Conservation (phyloP, 1,140 invertebrate species). For the Pentalonia nigronervosa region DNA sequence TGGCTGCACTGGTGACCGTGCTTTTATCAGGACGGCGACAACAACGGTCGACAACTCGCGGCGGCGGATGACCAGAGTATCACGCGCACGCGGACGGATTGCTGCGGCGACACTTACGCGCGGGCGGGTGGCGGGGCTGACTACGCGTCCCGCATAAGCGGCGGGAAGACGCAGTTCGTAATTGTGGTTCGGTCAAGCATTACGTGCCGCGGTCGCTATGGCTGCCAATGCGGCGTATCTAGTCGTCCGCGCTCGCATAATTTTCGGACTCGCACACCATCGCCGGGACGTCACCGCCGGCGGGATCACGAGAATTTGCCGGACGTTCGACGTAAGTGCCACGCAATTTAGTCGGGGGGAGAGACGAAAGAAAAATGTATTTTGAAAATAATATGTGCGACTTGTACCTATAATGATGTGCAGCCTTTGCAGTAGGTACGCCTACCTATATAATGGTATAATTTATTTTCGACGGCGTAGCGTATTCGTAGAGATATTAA, state of each 20-base stretch:
- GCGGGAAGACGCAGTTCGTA: neutral
- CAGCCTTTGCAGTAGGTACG: neutral
- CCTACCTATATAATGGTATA: too few relatives aligned
- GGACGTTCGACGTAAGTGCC: slow-evolving; percentile 38
- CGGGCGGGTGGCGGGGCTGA: neutral
- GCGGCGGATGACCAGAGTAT: neutral
- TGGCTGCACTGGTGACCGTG: neutral
- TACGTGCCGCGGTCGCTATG: neutral
- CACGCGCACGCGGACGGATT: neutral
- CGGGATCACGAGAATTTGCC: slow-evolving; percentile 21
- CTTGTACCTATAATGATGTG: neutral
- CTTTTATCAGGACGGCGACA: neutral
- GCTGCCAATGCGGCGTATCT: neutral
- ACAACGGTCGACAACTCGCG: neutral
- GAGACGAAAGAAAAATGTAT: neutral
- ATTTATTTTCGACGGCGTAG: neutral
- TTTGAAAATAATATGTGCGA: too few relatives aligned
- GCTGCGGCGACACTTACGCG: too few relatives aligned
- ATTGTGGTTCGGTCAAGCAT: neutral
- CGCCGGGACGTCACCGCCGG: neutral
- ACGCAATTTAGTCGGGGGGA: neutral
- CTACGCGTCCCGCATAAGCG: neutral
- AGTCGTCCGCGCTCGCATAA: slow-evolving; percentile 26
- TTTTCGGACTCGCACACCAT: slow-evolving; percentile 25
- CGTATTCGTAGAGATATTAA: neutral